These are phyloP conservation scores for Plecotus auritus DNA, from an alignment of 2,113 vertebrate genomes.

Conservation along the genomic window DNA sequence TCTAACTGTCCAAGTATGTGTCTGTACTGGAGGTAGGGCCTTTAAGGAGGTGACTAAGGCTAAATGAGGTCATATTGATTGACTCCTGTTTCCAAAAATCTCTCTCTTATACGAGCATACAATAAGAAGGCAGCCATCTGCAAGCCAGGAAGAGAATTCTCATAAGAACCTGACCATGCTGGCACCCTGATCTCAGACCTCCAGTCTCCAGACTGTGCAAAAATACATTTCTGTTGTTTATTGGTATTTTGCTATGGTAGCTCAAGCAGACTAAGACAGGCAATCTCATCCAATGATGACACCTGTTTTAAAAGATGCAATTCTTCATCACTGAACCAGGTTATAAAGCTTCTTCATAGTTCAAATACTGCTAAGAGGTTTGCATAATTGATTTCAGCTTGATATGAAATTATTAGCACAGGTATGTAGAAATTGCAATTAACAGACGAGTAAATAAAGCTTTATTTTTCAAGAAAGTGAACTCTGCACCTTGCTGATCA, in stretches of 20 bases:
- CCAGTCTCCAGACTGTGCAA: background rate
- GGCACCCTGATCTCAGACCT: background rate
- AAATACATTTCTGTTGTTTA: background rate
- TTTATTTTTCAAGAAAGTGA: background rate
- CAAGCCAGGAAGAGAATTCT: background rate
- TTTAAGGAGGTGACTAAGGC: background rate
- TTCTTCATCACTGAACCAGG: background rate
- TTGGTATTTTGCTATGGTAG: background rate
- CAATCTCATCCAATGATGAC: background rate
- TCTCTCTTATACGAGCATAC: background rate
- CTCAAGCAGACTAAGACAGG: background rate
- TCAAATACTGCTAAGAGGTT: background rate
- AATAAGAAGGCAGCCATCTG: background rate
- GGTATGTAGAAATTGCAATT: background rate
- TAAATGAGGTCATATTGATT: background rate
- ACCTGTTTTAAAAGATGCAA: background rate
- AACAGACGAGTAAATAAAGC: rapidly evolving
- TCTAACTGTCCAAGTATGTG: background rate
- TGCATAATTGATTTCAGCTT: background rate
- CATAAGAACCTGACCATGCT: background rate
- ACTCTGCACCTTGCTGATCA: rapidly evolving
- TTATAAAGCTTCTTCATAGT: background rate
- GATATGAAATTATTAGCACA: background rate
- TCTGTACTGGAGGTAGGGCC: background rate
- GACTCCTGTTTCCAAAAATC: background rate